These are phyloP conservation scores for Aleiodes testaceus DNA, from an alignment of 2,888 invertebrate species.

Conservation along the genomic window DNA sequence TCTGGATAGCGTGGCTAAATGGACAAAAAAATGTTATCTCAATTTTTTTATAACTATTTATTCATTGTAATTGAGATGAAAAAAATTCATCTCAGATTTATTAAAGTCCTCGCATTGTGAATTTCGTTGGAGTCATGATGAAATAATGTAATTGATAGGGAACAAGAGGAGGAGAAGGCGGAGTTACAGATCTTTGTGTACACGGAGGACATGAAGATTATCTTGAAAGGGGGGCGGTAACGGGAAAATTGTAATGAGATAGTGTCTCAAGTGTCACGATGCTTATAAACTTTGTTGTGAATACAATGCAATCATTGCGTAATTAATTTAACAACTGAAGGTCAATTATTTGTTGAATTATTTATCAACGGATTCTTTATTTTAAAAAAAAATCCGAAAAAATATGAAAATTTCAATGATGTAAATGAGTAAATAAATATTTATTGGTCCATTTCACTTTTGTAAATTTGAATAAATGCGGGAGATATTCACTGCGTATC, in stretches of 20 bases:
- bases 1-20: constrained; percentile 52
- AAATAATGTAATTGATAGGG: constrained; percentile 52
- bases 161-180: constrained; percentile 31
- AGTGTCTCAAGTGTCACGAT: constrained; percentile 41
- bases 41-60: constrained; percentile 8
- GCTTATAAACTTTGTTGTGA: constrained; percentile 20
- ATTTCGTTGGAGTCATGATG: constrained; percentile 19
- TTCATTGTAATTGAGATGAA: constrained; percentile 47
- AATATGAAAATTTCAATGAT: neutral
- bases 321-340: constrained; percentile 32
- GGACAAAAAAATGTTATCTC: constrained; percentile 46
- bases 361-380: neutral
- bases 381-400: neutral
- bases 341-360: neutral
- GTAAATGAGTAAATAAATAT: neutral
- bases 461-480: constrained; percentile 9
- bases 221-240: constrained; percentile 38
- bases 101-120: constrained; percentile 17
- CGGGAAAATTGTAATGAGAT: constrained; percentile 42
- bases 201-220: constrained; percentile 32
- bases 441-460: constrained; percentile 6
- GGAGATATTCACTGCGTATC: constrained; percentile 5
- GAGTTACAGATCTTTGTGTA: constrained; percentile 22
- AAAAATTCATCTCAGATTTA: constrained; percentile 44
- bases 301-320: constrained; percentile 30